A percentile compares a stretch with the other conserved stretches of the same genome.
phyloP scores from a whole-genome alignment of 2,888 invertebrate genomes.

The Apotomis capreana region DNA sequence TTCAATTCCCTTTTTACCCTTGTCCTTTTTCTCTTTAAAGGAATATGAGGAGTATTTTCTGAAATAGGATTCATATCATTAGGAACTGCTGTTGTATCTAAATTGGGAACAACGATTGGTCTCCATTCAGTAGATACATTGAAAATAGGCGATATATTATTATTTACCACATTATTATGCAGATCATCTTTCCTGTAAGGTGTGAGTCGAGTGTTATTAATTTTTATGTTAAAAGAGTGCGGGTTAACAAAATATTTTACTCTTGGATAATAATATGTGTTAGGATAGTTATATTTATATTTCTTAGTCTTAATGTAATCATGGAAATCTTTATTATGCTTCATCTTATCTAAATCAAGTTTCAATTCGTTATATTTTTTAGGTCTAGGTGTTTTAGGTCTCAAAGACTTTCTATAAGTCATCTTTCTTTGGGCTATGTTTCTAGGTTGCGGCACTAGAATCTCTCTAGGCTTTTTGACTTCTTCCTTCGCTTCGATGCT shows the following conservation, averaged over 20 bases:
- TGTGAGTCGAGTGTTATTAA: constrained; percentile 64
- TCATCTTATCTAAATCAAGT: constrained; percentile 70
- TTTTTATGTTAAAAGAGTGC: constrained; percentile 57
- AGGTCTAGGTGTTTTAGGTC: constrained; percentile 62
- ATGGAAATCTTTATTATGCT: constrained; percentile 74
- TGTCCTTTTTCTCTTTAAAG: constrained; percentile 37
- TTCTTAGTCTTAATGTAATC: constrained; percentile 78
- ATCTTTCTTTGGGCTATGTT: constrained; percentile 76
- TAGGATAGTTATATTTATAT: constrained; percentile 75
- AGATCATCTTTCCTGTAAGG: constrained; percentile 58
- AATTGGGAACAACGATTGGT: constrained; percentile 64
- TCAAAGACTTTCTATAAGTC: constrained; percentile 59
- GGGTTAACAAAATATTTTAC: constrained; percentile 74
- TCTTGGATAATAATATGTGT: constrained; percentile 75
- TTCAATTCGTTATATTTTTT: constrained; percentile 74
- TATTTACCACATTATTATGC: constrained; percentile 49
- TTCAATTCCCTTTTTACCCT: constrained; percentile 23
- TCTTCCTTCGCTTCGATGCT: constrained; percentile 60
- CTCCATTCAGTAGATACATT: constrained; percentile 67
- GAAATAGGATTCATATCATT: constrained; percentile 48
- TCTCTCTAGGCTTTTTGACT: constrained; percentile 67
- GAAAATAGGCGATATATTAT: constrained; percentile 44
- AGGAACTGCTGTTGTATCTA: constrained; percentile 47
- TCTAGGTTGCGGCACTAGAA: constrained; percentile 74
- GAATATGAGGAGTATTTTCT: constrained; percentile 26